These are phyloP conservation scores for Hyla sarda DNA, from an alignment of 2,113 vertebrate genomes.

Conservation along the genomic window DNA sequence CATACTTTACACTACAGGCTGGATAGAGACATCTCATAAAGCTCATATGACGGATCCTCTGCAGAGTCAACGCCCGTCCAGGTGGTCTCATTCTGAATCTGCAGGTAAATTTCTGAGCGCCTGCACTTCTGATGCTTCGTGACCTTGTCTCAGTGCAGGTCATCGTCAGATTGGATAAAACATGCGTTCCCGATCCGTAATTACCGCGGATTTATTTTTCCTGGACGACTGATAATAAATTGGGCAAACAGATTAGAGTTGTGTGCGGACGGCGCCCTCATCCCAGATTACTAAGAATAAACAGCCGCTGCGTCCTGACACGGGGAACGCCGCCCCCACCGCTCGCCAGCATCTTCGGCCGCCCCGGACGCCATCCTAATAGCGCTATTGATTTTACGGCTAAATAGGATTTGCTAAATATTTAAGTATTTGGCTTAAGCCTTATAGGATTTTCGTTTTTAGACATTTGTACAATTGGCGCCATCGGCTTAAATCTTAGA, in stretches of 20 bases:
- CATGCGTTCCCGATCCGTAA: background rate
- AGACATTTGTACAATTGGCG: slow-evolving; percentile 2
- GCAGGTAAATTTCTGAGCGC: background rate
- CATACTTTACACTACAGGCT: too few relatives aligned
- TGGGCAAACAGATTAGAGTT: slow-evolving; percentile 9
- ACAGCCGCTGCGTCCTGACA: background rate
- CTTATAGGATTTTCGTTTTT: background rate
- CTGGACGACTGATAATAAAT: slow-evolving; percentile 1
- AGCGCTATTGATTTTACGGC: slow-evolving; percentile 4
- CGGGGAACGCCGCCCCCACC: background rate
- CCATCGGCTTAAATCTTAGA: background rate
- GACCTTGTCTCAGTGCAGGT: background rate
- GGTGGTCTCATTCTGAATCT: background rate
- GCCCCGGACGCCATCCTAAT: background rate
- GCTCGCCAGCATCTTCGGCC: background rate
- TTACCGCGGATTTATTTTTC: slow-evolving; percentile 21
- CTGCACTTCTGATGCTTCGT: background rate
- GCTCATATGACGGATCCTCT: too few relatives aligned
- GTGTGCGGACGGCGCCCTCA: background rate
- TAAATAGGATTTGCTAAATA: slow-evolving; percentile 44
- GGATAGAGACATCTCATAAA: too few relatives aligned
- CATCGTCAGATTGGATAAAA: background rate
- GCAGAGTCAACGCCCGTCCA: too few relatives aligned
- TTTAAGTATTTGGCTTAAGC: slow-evolving; percentile 8
- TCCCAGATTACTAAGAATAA: slow-evolving; percentile 23